These are phyloP conservation scores for Athetis lepigone DNA, from an alignment of 2,888 invertebrate genomes.

Conservation along the genomic window DNA sequence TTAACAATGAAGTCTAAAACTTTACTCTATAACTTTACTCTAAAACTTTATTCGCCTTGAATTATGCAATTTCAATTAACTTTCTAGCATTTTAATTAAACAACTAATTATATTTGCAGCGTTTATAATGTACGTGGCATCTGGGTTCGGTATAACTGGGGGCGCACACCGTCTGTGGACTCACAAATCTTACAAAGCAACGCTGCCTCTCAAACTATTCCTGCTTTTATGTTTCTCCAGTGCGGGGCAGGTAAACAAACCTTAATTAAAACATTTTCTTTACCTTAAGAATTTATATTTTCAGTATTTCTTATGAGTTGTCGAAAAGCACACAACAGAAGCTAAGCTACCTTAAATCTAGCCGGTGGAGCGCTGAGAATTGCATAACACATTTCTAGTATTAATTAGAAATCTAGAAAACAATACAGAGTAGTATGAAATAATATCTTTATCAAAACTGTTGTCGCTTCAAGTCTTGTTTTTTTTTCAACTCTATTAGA, in stretches of 20 bases:
- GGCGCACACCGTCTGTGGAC: conserved; percentile 94
- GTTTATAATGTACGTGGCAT: conserved; percentile 89
- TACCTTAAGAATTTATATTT: conserved; percentile 20
- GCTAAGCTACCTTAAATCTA: conserved; percentile 1
- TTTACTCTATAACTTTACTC: too few relatives aligned
- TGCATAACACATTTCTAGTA: not conserved
- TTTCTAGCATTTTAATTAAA: conserved; percentile 46
- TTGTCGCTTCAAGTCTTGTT: too few relatives aligned
- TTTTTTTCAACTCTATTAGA: conserved; percentile 1
- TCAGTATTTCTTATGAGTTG: not conserved
- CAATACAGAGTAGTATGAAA: not conserved
- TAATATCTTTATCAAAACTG: conserved; percentile 1
- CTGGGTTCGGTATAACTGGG: conserved; percentile 93
- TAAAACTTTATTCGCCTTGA: conserved; percentile 9
- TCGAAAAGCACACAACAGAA: not conserved
- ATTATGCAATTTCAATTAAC: conserved; percentile 33
- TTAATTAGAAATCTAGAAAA: not conserved
- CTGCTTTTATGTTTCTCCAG: conserved; percentile 91
- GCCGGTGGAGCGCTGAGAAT: not conserved
- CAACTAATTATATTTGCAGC: conserved; percentile 80
- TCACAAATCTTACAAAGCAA: conserved; percentile 93
- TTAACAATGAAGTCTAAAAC: conserved; percentile 11
- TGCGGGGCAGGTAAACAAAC: conserved; percentile 92
- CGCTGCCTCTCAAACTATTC: conserved; percentile 90
- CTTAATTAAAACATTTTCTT: conserved; percentile 30